Percentiles rank a stretch among this genome's conserved stretches.
Evolutionary conservation across 2,797 vertebrate genomes (phyloP).

Genomic region (Dromococcyx pavoninus): DNA sequence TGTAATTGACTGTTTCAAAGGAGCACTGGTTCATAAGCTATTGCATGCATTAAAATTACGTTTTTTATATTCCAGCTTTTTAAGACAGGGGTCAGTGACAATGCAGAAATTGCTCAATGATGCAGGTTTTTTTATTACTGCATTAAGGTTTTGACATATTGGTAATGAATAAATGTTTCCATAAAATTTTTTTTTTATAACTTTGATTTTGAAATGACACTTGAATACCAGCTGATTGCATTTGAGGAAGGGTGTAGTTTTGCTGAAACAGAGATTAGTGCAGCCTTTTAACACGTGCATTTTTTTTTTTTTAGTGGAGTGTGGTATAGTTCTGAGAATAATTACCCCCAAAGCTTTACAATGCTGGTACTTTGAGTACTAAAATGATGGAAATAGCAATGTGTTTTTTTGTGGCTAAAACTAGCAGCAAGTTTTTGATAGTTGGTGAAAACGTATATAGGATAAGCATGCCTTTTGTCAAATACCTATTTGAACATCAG

Average conservation of each 20-base stretch:
- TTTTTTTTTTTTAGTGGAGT: constrained; percentile 60
- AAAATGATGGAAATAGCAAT: background rate
- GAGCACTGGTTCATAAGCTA: constrained; percentile 93
- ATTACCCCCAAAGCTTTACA: constrained; percentile 11
- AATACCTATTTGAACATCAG: background rate
- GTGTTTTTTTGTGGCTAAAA: background rate
- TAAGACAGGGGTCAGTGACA: constrained; percentile 93
- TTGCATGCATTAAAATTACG: constrained; percentile 93
- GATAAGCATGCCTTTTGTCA: background rate
- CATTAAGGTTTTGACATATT: constrained; percentile 95
- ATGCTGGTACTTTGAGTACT: background rate
- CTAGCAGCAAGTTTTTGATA: background rate
- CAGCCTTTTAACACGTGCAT: constrained; percentile 37
- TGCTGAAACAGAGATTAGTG: constrained; percentile 34
- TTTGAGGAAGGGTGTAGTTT: constrained; percentile 54
- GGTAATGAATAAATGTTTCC: constrained; percentile 88
- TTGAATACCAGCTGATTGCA: constrained; percentile 20
- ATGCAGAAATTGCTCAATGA: constrained; percentile 91
- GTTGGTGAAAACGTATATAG: background rate
- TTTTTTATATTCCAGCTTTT: constrained; percentile 87
- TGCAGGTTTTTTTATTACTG: constrained; percentile 94
- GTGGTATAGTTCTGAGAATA: constrained; percentile 43
- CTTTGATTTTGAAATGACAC: constrained; percentile 77
- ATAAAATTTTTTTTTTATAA: constrained; percentile 78
- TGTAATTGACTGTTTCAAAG: constrained; percentile 99